A percentile compares a stretch with the other conserved stretches of the same genome.
phyloP scores from a whole-genome alignment of 2,113 vertebrate species.

The Zeus faber region DNA sequence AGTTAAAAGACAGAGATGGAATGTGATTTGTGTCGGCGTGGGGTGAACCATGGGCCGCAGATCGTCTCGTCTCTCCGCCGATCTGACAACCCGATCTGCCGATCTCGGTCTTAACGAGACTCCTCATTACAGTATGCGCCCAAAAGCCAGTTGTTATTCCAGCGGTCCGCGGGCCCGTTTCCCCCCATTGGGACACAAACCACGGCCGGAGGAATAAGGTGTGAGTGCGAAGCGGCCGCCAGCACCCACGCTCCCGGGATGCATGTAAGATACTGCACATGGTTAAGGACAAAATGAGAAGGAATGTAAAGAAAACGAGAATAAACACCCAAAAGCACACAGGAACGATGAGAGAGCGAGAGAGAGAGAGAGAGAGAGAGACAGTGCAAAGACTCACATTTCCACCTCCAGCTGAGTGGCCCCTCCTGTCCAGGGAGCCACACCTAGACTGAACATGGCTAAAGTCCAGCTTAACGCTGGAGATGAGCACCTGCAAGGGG shows the following conservation, averaged over 20 bases:
- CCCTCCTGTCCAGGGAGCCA: conserved; percentile 75
- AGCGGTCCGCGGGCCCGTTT: too few species aligned
- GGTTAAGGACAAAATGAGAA: conserved; percentile 11
- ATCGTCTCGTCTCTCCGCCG: conserved; percentile 1
- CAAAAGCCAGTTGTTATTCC: too few species aligned
- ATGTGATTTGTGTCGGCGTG: conserved; percentile 37
- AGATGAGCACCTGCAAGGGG: conserved; percentile 65
- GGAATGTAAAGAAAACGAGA: neutral
- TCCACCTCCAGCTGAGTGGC: conserved; percentile 71
- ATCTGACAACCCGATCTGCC: too few species aligned
- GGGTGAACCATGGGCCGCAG: conserved; percentile 12
- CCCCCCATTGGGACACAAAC: conserved; percentile 23
- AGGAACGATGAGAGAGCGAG: too few species aligned
- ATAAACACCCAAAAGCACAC: conserved; percentile 29
- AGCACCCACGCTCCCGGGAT: conserved; percentile 4
- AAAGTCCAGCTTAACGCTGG: conserved; percentile 74
- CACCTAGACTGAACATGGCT: conserved; percentile 77
- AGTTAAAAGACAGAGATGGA: conserved; percentile 14
- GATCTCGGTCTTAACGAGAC: too few species aligned
- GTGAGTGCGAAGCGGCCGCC: conserved; percentile 10
- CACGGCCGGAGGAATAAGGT: neutral
- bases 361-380: too few species aligned
- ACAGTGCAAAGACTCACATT: conserved; percentile 66
- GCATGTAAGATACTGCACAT: neutral
- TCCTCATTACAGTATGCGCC: too few species aligned